Percentiles rank a stretch among this genome's conserved stretches.
Conservation (phyloP, 2,888 invertebrate genomes). For the Cinara cedri region DNA sequence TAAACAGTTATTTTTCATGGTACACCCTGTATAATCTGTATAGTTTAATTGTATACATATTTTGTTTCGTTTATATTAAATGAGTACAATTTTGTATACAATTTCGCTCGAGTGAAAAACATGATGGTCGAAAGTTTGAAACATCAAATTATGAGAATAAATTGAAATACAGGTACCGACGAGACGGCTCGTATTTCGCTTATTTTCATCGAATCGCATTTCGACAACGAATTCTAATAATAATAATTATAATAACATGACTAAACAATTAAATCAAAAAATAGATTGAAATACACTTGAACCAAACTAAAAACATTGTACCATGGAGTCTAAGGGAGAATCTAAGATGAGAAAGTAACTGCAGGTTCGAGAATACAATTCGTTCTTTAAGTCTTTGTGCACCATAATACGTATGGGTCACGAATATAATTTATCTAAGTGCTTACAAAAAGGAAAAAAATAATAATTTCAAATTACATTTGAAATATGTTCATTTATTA, state of each 20-base stretch:
- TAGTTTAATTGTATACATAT: no score
- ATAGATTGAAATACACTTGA: constrained; percentile 38
- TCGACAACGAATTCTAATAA: not conserved
- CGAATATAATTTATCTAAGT: constrained; percentile 43
- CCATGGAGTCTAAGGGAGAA: not conserved
- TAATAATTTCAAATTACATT: not conserved
- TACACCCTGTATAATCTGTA: no score
- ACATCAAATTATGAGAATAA: not conserved
- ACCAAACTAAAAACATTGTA: not conserved
- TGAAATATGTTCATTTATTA: constrained; percentile 24
- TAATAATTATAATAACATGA: not conserved
- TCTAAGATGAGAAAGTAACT: constrained; percentile 29
- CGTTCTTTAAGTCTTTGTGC: constrained; percentile 34
- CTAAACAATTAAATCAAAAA: constrained; percentile 36
- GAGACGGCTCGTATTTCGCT: not conserved
- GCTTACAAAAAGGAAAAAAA: not conserved
- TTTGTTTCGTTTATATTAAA: no score
- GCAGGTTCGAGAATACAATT: constrained; percentile 45
- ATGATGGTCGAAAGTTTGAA: no score
- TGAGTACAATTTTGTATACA: no score
- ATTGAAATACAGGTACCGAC: not conserved
- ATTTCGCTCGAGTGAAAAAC: no score
- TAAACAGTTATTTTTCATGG: no score
- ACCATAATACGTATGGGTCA: constrained; percentile 44
- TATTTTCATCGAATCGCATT: not conserved